Evolutionary conservation across 2,797 vertebrate species (phyloP), one percentile per base, ranked within the genome.

Genomic region (Stomatorhinus walkeri): DNA sequence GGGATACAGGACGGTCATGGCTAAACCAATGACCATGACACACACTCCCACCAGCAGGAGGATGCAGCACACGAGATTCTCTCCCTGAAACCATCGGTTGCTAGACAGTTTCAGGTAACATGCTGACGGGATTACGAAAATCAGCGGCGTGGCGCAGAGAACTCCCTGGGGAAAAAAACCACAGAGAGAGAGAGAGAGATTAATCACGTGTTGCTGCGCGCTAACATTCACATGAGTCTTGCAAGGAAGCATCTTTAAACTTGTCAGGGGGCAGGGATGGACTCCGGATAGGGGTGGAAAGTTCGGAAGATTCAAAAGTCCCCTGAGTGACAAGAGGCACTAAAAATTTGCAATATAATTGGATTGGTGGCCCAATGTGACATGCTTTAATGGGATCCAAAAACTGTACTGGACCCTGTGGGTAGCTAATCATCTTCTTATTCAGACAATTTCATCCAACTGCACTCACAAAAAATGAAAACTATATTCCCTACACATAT

Each of bases 71-170:
- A 97, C 91, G 88, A 98, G 43, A 87, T 97, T 97, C 92, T 97
- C 95, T 0, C 90, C 89, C 79, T 96, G 95, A 91, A 94, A 96
- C 97, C 97, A 98, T 81, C 92, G 94, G 40, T 96, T 95, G 22
- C 95, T 68, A 7, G 97, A 97, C 81, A 99, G 95, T 91, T 95
- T 98, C 90, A 99, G 94, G 91, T 97, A 98, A 92, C 98, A 99
- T 0, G 97, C 98, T 0, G 97, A 95, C 1, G 98, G 98, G 79
- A 99, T 95, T 94, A 99, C 97, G 95, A 99, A 99, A 93, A 99
- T 97, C 85, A 99, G 94, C 0, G 98, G 98, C 2, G 95, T 96
- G n/a, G 98, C 98, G 64, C 97, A 97, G 92, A 99, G 90, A 81
- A 96, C 95, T 43, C 98, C 98, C 98, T 99, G 94, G 10, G 89